Conservation (phyloP, 2,113 vertebrate genomes). For the Platanista minor region DNA sequence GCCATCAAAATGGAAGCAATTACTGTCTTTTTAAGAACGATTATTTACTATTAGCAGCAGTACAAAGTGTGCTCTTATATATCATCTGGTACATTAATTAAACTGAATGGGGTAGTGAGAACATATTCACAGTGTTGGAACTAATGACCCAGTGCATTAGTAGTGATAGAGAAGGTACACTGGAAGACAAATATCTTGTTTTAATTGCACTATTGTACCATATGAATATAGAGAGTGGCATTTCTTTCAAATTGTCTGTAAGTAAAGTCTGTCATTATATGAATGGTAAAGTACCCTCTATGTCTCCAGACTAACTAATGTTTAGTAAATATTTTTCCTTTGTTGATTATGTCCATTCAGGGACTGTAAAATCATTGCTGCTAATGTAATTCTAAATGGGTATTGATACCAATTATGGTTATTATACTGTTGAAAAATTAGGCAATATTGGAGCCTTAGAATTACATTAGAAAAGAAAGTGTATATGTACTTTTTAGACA, state of each 20-base stretch:
- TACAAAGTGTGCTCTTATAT: conserved; percentile 50
- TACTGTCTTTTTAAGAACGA: conserved; percentile 19
- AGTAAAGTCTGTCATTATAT: conserved; percentile 30
- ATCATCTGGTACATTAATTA: conserved; percentile 61
- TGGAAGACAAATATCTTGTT: conserved; percentile 61
- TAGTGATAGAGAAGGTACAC: conserved; percentile 48
- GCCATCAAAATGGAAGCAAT: background rate
- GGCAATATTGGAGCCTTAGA: background rate
- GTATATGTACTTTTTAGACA: background rate
- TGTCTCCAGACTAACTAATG: conserved; percentile 37
- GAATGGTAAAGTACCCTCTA: conserved; percentile 16
- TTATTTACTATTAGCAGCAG: conserved; percentile 40
- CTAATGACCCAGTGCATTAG: conserved; percentile 69
- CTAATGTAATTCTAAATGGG: conserved; percentile 44
- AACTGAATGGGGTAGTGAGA: conserved; percentile 51
- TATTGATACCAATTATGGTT: conserved; percentile 46
- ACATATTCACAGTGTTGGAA: conserved; percentile 42
- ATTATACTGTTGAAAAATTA: conserved; percentile 56
- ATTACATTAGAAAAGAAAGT: background rate
- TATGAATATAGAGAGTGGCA: conserved; percentile 34
- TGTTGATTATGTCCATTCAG: conserved; percentile 47
- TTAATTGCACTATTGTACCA: conserved; percentile 42
- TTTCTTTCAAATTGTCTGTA: conserved; percentile 37
- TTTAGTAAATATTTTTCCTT: conserved; percentile 46
- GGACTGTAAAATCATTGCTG: conserved; percentile 15